Evolutionary conservation across 2,888 invertebrate genomes (phyloP).

Genomic region (Leucoptera coffeella): DNA sequence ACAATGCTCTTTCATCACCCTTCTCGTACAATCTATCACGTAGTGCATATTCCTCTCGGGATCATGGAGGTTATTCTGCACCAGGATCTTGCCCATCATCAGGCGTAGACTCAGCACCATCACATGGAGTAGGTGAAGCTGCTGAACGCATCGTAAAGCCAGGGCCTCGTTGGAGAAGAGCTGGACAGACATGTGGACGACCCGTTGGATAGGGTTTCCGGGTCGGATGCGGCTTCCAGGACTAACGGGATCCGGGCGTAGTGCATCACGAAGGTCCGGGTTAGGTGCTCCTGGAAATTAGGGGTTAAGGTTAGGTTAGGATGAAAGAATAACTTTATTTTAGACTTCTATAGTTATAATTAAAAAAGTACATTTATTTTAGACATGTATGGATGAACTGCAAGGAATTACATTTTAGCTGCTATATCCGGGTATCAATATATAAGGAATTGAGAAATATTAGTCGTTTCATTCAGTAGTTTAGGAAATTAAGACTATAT

Average conservation of each 20-base stretch:
- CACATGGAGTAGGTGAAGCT: conserved; percentile 83
- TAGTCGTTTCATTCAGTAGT: too few relatives aligned
- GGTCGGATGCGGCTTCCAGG: conserved; percentile 77
- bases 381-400: too few relatives aligned
- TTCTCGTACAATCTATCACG: conserved; percentile 87
- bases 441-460: too few relatives aligned
- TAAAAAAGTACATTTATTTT: too few relatives aligned
- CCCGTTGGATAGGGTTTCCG: conserved; percentile 90
- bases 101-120: conserved; percentile 81
- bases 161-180: conserved; percentile 91
- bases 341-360: too few relatives aligned
- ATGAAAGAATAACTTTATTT: too few relatives aligned
- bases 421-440: too few relatives aligned
- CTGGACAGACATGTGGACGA: conserved; percentile 96
- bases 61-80: conserved; percentile 80
- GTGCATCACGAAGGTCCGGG: conserved; percentile 91
- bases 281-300: conserved; percentile 74
- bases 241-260: conserved; percentile 92
- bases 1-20: conserved; percentile 96
- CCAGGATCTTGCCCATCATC: conserved; percentile 90
- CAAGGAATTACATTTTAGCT: too few relatives aligned
- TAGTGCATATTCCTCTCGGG: conserved; percentile 75
- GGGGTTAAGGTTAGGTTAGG: too few relatives aligned
- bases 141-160: conserved; percentile 85
- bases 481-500: too few relatives aligned